Base-by-base conservation (phyloP, 2,888 invertebrate species). In the Lasioglossum lativentre region DNA sequence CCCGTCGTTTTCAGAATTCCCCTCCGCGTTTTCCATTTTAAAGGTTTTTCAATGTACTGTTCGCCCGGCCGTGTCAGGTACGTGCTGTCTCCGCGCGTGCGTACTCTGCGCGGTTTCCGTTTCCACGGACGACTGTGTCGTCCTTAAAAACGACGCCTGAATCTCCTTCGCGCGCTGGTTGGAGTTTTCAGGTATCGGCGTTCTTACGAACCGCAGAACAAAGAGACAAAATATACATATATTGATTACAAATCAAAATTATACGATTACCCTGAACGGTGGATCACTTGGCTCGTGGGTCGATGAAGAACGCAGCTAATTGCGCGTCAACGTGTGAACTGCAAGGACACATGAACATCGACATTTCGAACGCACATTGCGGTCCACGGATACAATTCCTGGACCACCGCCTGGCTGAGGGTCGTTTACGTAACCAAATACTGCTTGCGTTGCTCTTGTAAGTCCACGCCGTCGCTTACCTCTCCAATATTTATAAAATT, bases 281-380 rank as follows among this genome's bases (percentile, higher is more conserved):
- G 42, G 42, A 42, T 42, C 42, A 42, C 12, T 42, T 42, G 96
- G 96, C 96, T 96, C 96, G 95, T 95, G 95, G 95, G 95, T 96
- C 96, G 96, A 96, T 96, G 96, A 96, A 96, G 96, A 96, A 96
- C 96, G 96, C 96, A 96, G 96, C 94, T 91, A 42, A 42, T 42
- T 42, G 42, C 42, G 42, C 42, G 42, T 42, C 42, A 42, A 42
- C 42, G 42, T 42, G 42, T 42, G 42, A 95, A 95, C 94, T 95
- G 95, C 95, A n/a, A 96, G 95, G 95, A 96, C 95, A 96, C 96
- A 95, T 95, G 95, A 97, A 95, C 96, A 96, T 96, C 96, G 96
- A 96, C 95, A 95, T n/a, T 96, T 96, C 95, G 96, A 96, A 96
- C 96, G 96, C 96, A 96, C 95, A 96, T 96, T 95, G 96, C 96